phyloP scores from a whole-genome alignment of 1,140 invertebrate genomes.

The Lepidurus apus region DNA sequence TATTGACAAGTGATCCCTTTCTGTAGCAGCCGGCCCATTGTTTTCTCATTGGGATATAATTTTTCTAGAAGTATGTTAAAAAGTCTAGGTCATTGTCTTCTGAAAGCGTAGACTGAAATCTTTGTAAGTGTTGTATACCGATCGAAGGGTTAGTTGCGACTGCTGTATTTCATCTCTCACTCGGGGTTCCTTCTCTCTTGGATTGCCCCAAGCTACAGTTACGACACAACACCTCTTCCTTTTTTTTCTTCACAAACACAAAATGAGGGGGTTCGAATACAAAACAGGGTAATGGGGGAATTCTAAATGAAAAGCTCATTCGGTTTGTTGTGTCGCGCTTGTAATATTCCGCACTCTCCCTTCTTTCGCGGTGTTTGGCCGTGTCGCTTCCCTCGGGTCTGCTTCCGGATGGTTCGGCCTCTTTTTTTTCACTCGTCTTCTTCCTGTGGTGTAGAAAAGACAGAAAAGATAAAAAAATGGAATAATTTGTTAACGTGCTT shows the following conservation, averaged over 20 bases:
- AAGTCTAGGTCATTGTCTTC: too few relatives aligned
- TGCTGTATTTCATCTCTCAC: background rate
- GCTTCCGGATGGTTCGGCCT: background rate
- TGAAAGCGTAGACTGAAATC: too few relatives aligned
- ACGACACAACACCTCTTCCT: background rate
- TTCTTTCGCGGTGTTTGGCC: slow-evolving; percentile 4
- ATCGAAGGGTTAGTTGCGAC: background rate
- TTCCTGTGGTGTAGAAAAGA: background rate
- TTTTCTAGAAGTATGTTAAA: too few relatives aligned
- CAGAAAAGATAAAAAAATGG: background rate
- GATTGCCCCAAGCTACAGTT: background rate
- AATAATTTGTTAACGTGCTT: background rate
- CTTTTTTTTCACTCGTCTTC: background rate
- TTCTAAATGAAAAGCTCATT: background rate
- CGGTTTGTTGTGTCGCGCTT: background rate
- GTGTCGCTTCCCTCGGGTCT: background rate
- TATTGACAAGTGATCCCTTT: too few relatives aligned
- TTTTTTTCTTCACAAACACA: background rate
- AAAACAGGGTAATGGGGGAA: background rate
- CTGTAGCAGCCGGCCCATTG: too few relatives aligned
- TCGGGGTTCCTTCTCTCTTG: background rate
- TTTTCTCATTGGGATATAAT: too few relatives aligned
- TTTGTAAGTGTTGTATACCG: background rate
- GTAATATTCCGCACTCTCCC: background rate
- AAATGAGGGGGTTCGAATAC: background rate